Evolutionary conservation across 2,888 invertebrate genomes (phyloP), one percentile per base, ranked within the genome.

Genomic region (Notodonta ziczac): DNA sequence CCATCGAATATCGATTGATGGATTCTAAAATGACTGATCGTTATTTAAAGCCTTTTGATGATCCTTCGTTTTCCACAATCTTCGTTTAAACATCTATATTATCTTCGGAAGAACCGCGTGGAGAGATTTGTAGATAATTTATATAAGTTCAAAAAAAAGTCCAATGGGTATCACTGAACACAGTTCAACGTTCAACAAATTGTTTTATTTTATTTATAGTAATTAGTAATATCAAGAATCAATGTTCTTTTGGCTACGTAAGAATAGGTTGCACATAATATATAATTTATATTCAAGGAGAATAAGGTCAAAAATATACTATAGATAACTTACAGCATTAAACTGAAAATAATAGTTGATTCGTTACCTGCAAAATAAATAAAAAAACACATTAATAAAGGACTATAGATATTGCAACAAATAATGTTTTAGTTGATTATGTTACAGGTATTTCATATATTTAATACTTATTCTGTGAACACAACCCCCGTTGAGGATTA

Each of bases 291-390:
- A 46, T 46, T 42, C 9, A 10, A 40, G 8, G 40, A 40, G 4
- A 40, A 10, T 42, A 42, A 42, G 10, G 10, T 42, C 42, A 10
- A 42, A 42, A 42, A 42, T 5, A 46, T 46, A n/a, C 2, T 35
- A 2, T 53, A n/a, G 24, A 35, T 13, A 9, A 53, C 53, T 53
- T 35, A 53, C 53, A 53, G 51, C 4, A 8, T 10, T 6, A n/a
- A 16, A 24, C 4, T 51, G 6, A 24, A 24, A 39, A 51, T 13
- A 51, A 58, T 52, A 39, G 40, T 54, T 32, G 9, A 13, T 14
- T 61, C 62, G 67, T 73, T 75, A 75, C 79, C 79, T 79, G 79
- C 52, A 77, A 77, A 61, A 57, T 64, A 68, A 69, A 60, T 55
- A n/a, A 63, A 32, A 62, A 60, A 58, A 55, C 60, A 60, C 61